These are phyloP conservation scores for Portunus trituberculatus DNA, from an alignment of 1,140 invertebrate species.

Conservation along the genomic window DNA sequence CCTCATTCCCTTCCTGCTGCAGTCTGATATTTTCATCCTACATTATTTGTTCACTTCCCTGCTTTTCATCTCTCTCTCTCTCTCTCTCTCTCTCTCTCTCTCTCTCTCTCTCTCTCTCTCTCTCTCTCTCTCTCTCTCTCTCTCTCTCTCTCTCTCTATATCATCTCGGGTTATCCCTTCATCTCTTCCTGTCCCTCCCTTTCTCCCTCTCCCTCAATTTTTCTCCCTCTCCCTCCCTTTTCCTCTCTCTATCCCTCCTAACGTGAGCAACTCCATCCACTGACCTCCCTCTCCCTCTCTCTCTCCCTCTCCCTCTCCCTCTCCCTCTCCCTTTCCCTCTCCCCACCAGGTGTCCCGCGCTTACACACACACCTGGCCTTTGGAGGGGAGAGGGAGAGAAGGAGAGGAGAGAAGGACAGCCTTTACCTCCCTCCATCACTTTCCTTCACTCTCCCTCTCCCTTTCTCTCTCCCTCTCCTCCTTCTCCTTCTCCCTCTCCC, in stretches of 20 bases:
- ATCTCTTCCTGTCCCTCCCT: neutral
- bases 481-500: neutral
- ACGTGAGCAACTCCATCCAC: neutral
- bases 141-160: neutral
- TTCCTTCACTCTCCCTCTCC: neutral
- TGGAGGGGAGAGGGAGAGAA: neutral
- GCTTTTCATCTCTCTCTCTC: neutral
- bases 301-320: neutral
- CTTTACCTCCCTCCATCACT: neutral
- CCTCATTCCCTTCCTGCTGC: neutral
- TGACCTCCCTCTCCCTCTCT: neutral
- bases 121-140: slow-evolving; percentile 38
- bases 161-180: neutral
- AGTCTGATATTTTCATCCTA: too few relatives aligned
- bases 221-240: neutral
- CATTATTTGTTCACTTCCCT: neutral
- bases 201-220: neutral
- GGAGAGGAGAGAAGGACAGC: neutral
- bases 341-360: neutral
- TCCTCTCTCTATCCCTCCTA: neutral
- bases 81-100: slow-evolving; percentile 14
- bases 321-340: neutral
- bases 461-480: neutral
- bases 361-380: neutral
- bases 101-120: slow-evolving; percentile 32